Base-by-base conservation (phyloP, 1,140 invertebrate genomes). In the Neodiprion pinetum region DNA sequence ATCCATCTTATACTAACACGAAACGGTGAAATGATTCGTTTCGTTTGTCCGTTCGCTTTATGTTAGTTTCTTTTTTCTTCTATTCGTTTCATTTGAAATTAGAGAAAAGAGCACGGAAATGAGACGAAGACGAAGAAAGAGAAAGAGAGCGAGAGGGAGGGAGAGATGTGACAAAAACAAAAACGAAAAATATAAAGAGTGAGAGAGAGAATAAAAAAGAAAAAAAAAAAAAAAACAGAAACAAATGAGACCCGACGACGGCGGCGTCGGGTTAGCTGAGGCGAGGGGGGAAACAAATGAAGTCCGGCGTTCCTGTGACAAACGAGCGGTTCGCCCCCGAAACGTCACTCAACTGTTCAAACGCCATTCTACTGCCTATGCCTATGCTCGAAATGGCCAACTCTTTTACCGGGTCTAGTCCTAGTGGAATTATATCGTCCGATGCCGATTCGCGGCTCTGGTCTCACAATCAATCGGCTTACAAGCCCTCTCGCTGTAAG, bases 301-400 rank as follows among this genome's bases (percentile, higher is more conserved):
- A 82, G 77, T 80, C 78, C 73, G 77, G 72, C 11, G 28, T 74
- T 76, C 73, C 11, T 76, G 81, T 86, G 85, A 87, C 85, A 86
- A 87, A 87, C 86, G 86, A 87, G 79, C 83, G 77, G 77, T 79
- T 80, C 80, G 85, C 77, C 84, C 85, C 82, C 82, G 77, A 87
- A 87, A 87, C 75, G 86, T 87, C 86, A 85, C 81, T 87, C 86
- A 86, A 80, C 75, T 78, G 74, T 79, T 73, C 78, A 67, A 70
- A 74, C 73, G 75, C 48, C 53, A 71, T 79, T 75, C 76, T 77
- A 40, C 17, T 40, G 28, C 28, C 28, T 40, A 61, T 61, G n/a
- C 28, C 53, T 61, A 61, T 61, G 53, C n/a, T 61, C 11, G 53
- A 61, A 61, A 61, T 61, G 53, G n/a, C 53, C 53, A 61, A 61